Evolutionary conservation across 2,888 invertebrate species (phyloP).

Genomic region (Hyppa rectilinea): DNA sequence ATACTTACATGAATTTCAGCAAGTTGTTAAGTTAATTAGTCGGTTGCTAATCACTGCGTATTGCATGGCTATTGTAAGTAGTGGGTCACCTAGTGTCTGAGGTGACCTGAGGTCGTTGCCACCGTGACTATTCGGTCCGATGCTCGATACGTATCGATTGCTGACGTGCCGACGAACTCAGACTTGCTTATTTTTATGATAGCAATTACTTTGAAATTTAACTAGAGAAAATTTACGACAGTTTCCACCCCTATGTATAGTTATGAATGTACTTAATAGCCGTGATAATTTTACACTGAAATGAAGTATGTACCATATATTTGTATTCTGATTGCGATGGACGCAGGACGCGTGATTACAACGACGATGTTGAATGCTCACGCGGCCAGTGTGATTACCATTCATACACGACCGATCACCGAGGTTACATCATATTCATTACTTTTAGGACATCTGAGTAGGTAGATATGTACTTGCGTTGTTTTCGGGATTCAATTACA

Average conservation of each 20-base stretch:
- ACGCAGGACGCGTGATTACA: constrained; percentile 12
- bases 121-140: constrained; percentile 69
- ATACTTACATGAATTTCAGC: constrained; percentile 21
- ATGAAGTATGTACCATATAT: constrained; percentile 6
- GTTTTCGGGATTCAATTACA: background rate
- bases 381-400: constrained; percentile 3
- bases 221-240: too few species aligned
- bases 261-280: background rate
- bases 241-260: background rate
- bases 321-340: constrained; percentile 28
- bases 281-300: constrained; percentile 4
- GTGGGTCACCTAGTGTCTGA: constrained; percentile 72
- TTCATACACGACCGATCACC: background rate
- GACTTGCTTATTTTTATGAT: constrained; percentile 56
- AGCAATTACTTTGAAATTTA: constrained; percentile 30
- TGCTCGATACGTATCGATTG: constrained; percentile 83
- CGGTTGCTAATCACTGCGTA: constrained; percentile 46
- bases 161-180: constrained; percentile 76
- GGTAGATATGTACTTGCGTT: background rate
- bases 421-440: constrained; percentile 7
- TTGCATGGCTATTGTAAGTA: constrained; percentile 49
- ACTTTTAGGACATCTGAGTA: background rate
- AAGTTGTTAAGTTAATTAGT: constrained; percentile 49
- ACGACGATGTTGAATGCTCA: constrained; percentile 23
- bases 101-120: constrained; percentile 77